Evolutionary conservation across 1,140 invertebrate species (phyloP).

Genomic region (Nebria ingens): DNA sequence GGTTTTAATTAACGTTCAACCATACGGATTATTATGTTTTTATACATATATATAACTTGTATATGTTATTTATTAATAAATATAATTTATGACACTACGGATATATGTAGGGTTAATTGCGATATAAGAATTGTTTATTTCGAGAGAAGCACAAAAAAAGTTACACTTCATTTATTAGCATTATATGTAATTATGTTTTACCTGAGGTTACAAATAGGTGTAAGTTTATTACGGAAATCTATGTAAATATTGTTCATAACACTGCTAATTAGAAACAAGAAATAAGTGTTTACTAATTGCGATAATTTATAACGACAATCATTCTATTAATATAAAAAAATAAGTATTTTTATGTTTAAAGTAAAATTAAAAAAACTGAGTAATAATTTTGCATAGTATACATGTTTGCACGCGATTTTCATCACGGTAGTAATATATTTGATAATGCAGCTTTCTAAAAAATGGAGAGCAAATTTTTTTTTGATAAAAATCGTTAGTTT

Average conservation of each 20-base stretch:
- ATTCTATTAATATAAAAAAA: no score
- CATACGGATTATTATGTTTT: not conserved
- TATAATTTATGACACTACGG: not conserved
- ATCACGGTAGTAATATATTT: not conserved
- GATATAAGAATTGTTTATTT: not conserved
- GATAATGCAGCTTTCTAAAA: not conserved
- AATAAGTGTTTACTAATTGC: not conserved
- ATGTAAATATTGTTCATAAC: not conserved
- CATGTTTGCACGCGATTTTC: no score
- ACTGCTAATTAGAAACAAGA: not conserved
- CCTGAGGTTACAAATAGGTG: not conserved
- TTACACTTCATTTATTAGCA: not conserved
- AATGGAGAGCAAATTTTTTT: not conserved
- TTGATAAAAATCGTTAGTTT: not conserved
- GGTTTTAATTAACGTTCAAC: not conserved
- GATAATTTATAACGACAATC: not conserved
- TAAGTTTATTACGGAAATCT: not conserved
- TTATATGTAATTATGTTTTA: not conserved
- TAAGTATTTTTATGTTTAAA: no score
- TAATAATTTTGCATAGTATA: no score
- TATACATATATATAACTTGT: no score
- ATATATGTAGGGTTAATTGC: not conserved
- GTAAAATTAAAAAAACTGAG: no score
- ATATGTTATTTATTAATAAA: not conserved
- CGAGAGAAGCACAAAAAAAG: no score